Conservation (phyloP, 92 coral and sea anemone genomes). For the Plumapathes pennacea region DNA sequence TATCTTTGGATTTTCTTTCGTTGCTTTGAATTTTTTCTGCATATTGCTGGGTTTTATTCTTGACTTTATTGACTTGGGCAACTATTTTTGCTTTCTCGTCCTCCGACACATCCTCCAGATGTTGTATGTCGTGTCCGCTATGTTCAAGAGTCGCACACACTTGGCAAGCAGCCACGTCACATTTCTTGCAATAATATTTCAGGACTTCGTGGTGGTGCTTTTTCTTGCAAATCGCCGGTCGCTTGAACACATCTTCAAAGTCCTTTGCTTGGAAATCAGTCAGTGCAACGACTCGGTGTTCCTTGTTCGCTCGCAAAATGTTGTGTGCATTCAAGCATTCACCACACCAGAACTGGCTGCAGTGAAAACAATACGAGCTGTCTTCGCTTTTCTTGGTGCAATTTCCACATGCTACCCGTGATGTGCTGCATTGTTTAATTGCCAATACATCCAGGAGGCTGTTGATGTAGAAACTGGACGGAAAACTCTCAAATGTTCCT, state of each 20-base stretch:
- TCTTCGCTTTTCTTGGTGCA: slow-evolving; percentile 19
- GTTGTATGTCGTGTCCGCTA: slow-evolving; percentile 6
- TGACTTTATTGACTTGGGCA: slow-evolving; percentile 4
- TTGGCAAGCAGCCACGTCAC: slow-evolving; percentile 18
- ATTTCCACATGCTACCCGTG: slow-evolving; percentile 18
- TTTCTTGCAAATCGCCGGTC: slow-evolving; percentile 21
- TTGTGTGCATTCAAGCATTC: slow-evolving; percentile 24
- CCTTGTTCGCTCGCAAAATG: slow-evolving; percentile 4
- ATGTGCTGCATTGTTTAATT: slow-evolving; percentile 8
- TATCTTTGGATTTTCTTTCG: neutral
- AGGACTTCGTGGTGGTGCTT: slow-evolving; percentile 30
- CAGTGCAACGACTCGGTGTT: slow-evolving; percentile 19
- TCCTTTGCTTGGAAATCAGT: slow-evolving; percentile 13
- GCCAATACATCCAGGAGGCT: slow-evolving; percentile 30
- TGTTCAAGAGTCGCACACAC: slow-evolving; percentile 19
- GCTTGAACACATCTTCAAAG: slow-evolving; percentile 14
- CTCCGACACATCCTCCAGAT: slow-evolving; percentile 7
- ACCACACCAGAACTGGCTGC: slow-evolving; percentile 19
- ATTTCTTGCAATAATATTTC: slow-evolving; percentile 17
- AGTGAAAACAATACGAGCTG: slow-evolving; percentile 35
- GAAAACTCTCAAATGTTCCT: slow-evolving; percentile 16
- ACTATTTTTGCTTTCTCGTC: neutral
- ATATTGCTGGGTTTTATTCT: neutral
- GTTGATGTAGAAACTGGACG: slow-evolving; percentile 31
- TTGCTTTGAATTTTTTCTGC: neutral